phyloP scores from a whole-genome alignment of 1,140 invertebrate genomes.

The Cherax destructor region DNA sequence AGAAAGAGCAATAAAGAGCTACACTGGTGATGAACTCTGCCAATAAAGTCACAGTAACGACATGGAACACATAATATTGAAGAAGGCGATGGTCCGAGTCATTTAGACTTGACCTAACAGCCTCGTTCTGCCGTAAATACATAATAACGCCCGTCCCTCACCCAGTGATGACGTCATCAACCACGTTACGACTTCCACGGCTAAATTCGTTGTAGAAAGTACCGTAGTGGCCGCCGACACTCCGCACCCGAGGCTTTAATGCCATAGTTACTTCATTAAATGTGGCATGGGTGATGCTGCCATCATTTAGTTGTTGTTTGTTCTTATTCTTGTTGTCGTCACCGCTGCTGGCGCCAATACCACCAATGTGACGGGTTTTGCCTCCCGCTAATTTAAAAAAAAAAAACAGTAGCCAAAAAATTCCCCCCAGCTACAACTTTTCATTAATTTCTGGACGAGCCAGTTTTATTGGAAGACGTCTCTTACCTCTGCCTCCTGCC shows the following conservation, averaged over 20 bases:
- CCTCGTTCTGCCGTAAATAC: background rate
- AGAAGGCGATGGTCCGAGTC: background rate
- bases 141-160: background rate
- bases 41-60: background rate
- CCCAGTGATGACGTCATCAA: conserved; percentile 1
- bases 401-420: no score
- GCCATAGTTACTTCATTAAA: background rate
- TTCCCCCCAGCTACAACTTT: no score
- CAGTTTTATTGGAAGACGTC: no score
- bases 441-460: no score
- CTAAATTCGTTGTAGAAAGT: background rate
- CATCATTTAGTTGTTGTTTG: background rate
- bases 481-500: no score
- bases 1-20: background rate
- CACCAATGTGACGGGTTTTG: background rate
- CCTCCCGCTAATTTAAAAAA: no score
- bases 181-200: background rate
- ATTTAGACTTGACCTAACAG: background rate
- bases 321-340: background rate
- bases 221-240: background rate
- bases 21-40: background rate
- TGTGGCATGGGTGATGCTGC: background rate
- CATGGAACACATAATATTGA: background rate
- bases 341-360: background rate
- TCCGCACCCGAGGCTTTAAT: background rate